Evolutionary conservation across 2,113 vertebrate genomes (phyloP).

Genomic region (Cygnus atratus): DNA sequence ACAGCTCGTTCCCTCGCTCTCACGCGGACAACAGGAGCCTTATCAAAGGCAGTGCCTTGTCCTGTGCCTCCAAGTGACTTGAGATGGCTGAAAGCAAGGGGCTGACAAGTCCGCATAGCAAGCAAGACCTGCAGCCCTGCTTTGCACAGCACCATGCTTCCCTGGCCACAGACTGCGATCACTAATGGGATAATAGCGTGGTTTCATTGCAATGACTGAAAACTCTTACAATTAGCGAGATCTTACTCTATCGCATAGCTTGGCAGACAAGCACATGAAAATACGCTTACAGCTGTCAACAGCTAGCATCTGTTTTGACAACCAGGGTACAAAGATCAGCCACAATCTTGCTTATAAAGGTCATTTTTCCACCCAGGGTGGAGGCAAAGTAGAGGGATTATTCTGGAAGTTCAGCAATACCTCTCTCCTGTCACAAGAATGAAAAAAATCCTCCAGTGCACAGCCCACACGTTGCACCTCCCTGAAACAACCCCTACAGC

Average conservation of each 20-base stretch:
- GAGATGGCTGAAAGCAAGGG: rapidly evolving
- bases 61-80: rapidly evolving
- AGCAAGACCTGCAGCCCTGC: rapidly evolving
- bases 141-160: background rate
- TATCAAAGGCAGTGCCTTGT: background rate
- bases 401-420: background rate
- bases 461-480: background rate
- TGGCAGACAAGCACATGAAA: background rate
- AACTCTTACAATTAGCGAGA: background rate
- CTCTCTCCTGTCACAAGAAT: background rate
- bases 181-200: background rate
- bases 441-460: background rate
- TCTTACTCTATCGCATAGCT: background rate
- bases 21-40: background rate
- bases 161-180: background rate
- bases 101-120: rapidly evolving
- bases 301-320: background rate
- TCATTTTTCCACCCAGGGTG: background rate
- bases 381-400: background rate
- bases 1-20: background rate
- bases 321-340: background rate
- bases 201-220: background rate
- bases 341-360: slow-evolving; percentile 8
- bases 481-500: slow-evolving; percentile 30
- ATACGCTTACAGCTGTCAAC: background rate